Conservation (phyloP, 2,797 vertebrate genomes). For the Etheostoma nigrum region DNA sequence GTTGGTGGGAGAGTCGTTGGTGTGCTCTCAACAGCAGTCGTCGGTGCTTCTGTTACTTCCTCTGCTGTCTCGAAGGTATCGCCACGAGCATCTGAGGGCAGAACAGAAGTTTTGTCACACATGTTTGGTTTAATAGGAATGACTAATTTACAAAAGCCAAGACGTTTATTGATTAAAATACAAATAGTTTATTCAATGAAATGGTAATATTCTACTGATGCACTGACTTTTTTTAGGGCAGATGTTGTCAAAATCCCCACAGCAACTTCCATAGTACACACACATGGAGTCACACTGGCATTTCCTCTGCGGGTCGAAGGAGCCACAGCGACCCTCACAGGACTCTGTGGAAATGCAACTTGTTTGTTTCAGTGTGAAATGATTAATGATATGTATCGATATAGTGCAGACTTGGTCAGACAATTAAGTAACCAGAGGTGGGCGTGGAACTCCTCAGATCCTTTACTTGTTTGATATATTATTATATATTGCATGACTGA, state of each 20-base stretch:
- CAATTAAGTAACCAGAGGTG: too few species aligned
- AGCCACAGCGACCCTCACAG: constrained; percentile 87
- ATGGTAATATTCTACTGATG: not conserved
- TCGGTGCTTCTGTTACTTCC: constrained; percentile 47
- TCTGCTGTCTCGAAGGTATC: constrained; percentile 88
- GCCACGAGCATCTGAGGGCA: constrained; percentile 86
- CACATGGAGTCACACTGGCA: constrained; percentile 96
- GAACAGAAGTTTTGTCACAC: not conserved
- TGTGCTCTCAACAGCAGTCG: not conserved
- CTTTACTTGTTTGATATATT: not conserved
- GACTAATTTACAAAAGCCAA: not conserved
- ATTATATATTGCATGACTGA: not conserved
- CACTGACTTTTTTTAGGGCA: constrained; percentile 90
- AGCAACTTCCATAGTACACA: constrained; percentile 94
- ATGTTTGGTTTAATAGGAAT: not conserved
- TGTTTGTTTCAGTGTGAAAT: constrained; percentile 29
- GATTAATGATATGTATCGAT: not conserved
- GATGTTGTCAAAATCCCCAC: constrained; percentile 82
- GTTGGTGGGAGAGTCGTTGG: not conserved
- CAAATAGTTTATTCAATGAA: not conserved
- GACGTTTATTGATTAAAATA: not conserved
- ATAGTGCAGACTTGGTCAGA: not conserved
- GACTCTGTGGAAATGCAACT: constrained; percentile 84
- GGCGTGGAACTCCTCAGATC: too few species aligned
- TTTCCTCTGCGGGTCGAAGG: constrained; percentile 83